Evolutionary conservation across 1,140 invertebrate genomes (phyloP), one percentile per base, ranked within the genome.

Genomic region (Penaeus chinensis): DNA sequence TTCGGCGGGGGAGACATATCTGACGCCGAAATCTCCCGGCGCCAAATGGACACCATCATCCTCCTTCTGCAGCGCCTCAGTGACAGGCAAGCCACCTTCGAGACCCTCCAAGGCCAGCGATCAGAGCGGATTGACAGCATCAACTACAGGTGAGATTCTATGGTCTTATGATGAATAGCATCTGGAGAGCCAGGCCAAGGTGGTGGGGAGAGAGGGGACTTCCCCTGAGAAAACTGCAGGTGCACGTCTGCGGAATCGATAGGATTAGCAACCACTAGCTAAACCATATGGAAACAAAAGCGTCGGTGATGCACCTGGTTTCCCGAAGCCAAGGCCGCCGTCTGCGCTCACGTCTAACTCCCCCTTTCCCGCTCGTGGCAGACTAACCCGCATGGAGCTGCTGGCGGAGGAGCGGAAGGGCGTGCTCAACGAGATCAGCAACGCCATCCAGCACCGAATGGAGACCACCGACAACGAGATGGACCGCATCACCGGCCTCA

Each of bases 71-170:
- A 91, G 65, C 82, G 90, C 80, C 62, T 93, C 19, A 92, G 92
- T 54, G 93, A 93, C 88, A 91, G 93, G 18, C 90, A 93, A 10
- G 90, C 92, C 37, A 90, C 91, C 63, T 90, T 93, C 85, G 92
- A 92, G 85, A 91, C 92, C 79, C 88, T 93, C 66, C 92, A 93
- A 89, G 91, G 92, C 83, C 92, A 93, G 90, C 91, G 92, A 88
- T 90, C 92, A 16, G 88, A 92, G 77, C 91, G 92, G 60, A 90
- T 93, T 74, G 92, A 93, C 90, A 91, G 89, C 22, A 91, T 93
- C 87, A 92, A 93, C 87, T 93, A 93, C 89, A 93, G 93, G 93
- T 93, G 87, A 92, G 83, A 11, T 24, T 74, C 22, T 54, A 32
- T 7, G 20, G 18, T n/a, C 19, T 65, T 37, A 32, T 93, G 20